Percentiles rank a stretch among this genome's conserved stretches.
These are phyloP conservation scores for Eupithecia dodoneata DNA, from an alignment of 2,888 invertebrate genomes.

Conservation along the genomic window DNA sequence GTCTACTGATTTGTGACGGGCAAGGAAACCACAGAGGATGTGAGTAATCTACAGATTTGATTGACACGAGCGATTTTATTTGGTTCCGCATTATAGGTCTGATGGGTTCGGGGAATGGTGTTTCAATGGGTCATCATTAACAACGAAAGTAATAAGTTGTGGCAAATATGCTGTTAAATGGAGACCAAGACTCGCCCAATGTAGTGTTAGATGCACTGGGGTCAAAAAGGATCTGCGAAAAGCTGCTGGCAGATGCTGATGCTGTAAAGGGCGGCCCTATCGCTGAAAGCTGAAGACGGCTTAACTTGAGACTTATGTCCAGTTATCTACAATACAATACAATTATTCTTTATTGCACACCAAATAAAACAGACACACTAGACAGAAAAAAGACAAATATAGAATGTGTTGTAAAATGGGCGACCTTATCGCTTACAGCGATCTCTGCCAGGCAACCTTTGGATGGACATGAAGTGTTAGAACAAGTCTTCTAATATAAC, in stretches of 20 bases:
- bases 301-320: not conserved
- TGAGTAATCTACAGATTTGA: slow-evolving; percentile 39
- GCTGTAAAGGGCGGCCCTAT: not conserved
- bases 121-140: not conserved
- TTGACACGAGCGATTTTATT: slow-evolving; percentile 36
- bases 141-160: not conserved
- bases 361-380: too few species aligned
- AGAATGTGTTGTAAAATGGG: too few species aligned
- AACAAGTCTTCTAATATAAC: too few species aligned
- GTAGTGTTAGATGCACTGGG: not conserved
- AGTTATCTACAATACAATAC: too few species aligned
- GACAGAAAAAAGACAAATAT: too few species aligned
- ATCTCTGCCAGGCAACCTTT: too few species aligned
- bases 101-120: not conserved
- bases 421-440: too few species aligned
- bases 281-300: not conserved
- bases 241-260: not conserved
- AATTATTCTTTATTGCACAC: too few species aligned
- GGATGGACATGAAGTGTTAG: too few species aligned
- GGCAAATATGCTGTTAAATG: not conserved
- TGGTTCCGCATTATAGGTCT: slow-evolving; percentile 13
- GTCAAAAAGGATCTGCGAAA: not conserved
- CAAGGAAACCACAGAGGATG: slow-evolving; percentile 43
- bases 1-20: slow-evolving; percentile 42
- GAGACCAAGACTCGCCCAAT: not conserved